Evolutionary conservation across 2,888 invertebrate species (phyloP).

Genomic region (Nomada ruficornis): DNA sequence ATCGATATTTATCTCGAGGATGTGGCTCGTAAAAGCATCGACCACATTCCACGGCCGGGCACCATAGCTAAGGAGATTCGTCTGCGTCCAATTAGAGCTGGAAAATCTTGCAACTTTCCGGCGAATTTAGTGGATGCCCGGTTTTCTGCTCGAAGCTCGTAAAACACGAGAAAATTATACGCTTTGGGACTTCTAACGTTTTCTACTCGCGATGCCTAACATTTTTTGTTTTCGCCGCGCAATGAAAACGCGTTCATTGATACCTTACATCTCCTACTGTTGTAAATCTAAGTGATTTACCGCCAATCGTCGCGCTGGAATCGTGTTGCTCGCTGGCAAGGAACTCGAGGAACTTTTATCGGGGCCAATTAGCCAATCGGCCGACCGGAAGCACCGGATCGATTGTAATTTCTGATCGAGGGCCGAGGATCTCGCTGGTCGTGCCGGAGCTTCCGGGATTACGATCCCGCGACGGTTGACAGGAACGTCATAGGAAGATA

Average conservation of each 20-base stretch:
- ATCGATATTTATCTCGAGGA: slow-evolving; percentile 37
- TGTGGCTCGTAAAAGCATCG: slow-evolving; percentile 31
- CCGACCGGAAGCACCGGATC: slow-evolving; percentile 36
- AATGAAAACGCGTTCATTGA: background rate
- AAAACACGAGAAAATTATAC: slow-evolving; percentile 29
- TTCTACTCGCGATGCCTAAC: background rate
- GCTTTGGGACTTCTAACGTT: background rate
- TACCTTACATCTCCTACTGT: background rate
- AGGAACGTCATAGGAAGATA: slow-evolving; percentile 60
- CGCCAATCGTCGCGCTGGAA: background rate
- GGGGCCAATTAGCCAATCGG: slow-evolving; percentile 32
- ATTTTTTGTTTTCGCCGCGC: background rate
- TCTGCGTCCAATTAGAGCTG: background rate
- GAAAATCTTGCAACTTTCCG: slow-evolving; percentile 19
- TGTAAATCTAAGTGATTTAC: slow-evolving; percentile 29
- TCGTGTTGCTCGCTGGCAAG: background rate
- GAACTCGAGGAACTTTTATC: slow-evolving; percentile 33
- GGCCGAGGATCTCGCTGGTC: slow-evolving; percentile 3
- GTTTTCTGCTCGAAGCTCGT: slow-evolving; percentile 11
- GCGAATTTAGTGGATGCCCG: slow-evolving; percentile 13
- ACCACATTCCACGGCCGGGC: slow-evolving; percentile 25
- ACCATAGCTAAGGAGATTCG: background rate
- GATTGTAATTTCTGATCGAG: slow-evolving; percentile 50
- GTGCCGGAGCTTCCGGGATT: slow-evolving; percentile 65
- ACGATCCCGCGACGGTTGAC: slow-evolving; percentile 66